Percentiles rank a stretch among this genome's conserved stretches.
phyloP scores from a whole-genome alignment of 2,888 invertebrate species.

The Coremacera marginata region DNA sequence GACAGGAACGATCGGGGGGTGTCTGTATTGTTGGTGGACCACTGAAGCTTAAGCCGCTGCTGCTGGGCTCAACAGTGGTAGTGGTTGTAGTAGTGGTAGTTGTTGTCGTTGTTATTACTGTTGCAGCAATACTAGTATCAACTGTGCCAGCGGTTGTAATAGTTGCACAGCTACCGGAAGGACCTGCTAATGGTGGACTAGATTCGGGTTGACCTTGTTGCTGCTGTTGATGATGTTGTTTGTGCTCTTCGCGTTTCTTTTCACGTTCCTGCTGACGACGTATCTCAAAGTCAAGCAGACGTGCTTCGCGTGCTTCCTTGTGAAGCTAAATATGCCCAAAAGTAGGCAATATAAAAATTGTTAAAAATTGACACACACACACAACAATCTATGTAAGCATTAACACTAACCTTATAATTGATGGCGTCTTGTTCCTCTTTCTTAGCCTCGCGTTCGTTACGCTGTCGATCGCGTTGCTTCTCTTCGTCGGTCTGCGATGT shows the following conservation, averaged over 20 bases:
- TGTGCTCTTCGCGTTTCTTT: constrained; percentile 65
- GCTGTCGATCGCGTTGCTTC: constrained; percentile 69
- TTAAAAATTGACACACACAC: neutral
- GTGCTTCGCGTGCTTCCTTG: constrained; percentile 68
- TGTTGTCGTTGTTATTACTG: constrained; percentile 19
- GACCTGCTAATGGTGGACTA: constrained; percentile 46
- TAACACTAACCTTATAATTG: constrained; percentile 66
- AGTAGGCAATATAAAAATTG: neutral
- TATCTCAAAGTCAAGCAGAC: constrained; percentile 68
- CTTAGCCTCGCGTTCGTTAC: constrained; percentile 69
- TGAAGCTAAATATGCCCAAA: constrained; percentile 59
- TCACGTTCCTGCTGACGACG: constrained; percentile 68
- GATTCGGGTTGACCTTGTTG: constrained; percentile 47
- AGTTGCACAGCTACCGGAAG: constrained; percentile 50
- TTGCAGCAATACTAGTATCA: constrained; percentile 41
- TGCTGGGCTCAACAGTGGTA: constrained; percentile 41
- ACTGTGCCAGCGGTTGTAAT: constrained; percentile 42
- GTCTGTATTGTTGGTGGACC: constrained; percentile 58
- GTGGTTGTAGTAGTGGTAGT: constrained; percentile 47
- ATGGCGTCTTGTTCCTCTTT: constrained; percentile 69
- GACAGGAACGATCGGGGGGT: constrained; percentile 63
- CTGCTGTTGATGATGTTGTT: constrained; percentile 60
- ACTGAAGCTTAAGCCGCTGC: constrained; percentile 44
- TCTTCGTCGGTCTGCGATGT: constrained; percentile 70
- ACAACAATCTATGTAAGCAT: neutral